A percentile compares a stretch with the other conserved stretches of the same genome.
phyloP scores from a whole-genome alignment of 2,113 vertebrate species.

The Haplotaxodon microlepis region DNA sequence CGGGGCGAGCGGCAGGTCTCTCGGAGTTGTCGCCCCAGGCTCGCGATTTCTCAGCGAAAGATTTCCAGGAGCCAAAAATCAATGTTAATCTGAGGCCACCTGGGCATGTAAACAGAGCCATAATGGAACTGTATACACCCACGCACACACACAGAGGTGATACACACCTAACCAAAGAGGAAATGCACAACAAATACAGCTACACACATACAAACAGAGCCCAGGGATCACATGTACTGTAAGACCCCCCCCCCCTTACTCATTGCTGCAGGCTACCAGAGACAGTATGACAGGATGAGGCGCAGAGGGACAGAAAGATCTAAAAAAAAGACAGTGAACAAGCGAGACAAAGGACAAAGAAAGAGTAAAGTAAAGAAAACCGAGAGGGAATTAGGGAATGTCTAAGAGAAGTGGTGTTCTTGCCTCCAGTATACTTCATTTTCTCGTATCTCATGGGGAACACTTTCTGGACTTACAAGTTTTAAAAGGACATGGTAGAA shows the following conservation, averaged over 20 bases:
- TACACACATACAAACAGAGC: not conserved
- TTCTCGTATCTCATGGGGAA: not conserved
- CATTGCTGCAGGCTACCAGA: not conserved
- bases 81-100: conserved; percentile 62
- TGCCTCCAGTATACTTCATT: not conserved
- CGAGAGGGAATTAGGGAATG: not conserved
- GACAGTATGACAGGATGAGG: not conserved
- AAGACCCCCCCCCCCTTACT: not conserved
- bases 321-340: not conserved
- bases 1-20: not conserved
- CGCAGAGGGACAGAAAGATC: not conserved
- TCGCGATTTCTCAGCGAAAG: conserved; percentile 24
- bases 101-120: conserved; percentile 41
- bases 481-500: not conserved
- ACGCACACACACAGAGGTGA: not conserved
- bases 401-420: not conserved
- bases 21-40: conserved; percentile 14
- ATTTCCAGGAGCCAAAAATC: conserved; percentile 51
- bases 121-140: conserved; percentile 3
- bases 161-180: not conserved
- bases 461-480: not conserved
- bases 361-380: not conserved
- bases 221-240: not conserved
- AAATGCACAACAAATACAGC: not conserved
- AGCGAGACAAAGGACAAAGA: not conserved